phyloP scores from a whole-genome alignment of 2,113 vertebrate genomes.

The Cyprinodon tularosa region DNA sequence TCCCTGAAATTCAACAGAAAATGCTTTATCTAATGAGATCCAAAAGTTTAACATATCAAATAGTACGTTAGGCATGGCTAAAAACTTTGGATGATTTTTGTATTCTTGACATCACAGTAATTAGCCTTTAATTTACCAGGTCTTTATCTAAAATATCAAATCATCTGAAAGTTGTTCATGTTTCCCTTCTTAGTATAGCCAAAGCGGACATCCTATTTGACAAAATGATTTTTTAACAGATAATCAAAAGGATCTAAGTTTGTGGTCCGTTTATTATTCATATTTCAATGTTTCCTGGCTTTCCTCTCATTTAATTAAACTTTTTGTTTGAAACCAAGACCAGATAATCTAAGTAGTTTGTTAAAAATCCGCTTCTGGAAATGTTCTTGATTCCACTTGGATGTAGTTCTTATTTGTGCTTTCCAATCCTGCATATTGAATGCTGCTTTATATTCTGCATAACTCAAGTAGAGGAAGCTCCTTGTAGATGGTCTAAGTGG shows the following conservation, averaged over 20 bases:
- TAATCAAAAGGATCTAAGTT: slow-evolving; percentile 7
- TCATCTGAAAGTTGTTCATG: background rate
- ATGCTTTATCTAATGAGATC: background rate
- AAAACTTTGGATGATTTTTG: background rate
- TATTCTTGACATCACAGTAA: background rate
- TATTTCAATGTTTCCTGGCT: slow-evolving; percentile 1
- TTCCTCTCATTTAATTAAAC: slow-evolving; percentile 1
- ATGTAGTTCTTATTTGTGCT: background rate
- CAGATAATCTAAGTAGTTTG: background rate
- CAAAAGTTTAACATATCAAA: background rate
- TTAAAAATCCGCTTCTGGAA: background rate
- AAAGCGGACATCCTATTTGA: slow-evolving; percentile 5
- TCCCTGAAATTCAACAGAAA: slow-evolving; percentile 3
- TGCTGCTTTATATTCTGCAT: background rate
- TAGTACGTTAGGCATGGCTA: background rate
- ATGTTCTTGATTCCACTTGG: background rate
- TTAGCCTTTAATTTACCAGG: slow-evolving; percentile 1
- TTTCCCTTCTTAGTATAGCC: background rate
- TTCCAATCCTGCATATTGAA: background rate
- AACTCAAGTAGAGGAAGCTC: background rate
- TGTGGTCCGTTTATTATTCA: background rate
- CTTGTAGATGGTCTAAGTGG: background rate
- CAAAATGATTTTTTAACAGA: background rate
- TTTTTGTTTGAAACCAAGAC: background rate
- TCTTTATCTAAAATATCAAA: background rate